A percentile compares a stretch with the other conserved stretches of the same genome.
Conservation (phyloP, 2,888 invertebrate species). For the Nemurella pictetii region DNA sequence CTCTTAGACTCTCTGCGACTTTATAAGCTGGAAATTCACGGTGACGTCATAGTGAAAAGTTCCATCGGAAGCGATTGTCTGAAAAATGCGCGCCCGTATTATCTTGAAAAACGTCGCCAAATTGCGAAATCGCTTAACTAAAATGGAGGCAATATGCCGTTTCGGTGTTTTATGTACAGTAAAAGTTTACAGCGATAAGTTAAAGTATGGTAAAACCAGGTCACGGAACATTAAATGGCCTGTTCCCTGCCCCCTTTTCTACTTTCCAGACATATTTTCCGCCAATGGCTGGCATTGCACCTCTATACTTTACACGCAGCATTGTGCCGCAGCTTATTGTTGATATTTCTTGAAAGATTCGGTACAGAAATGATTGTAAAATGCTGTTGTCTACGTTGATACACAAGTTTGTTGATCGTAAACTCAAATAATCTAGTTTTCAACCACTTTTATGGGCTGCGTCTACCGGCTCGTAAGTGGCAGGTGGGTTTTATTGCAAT, state of each 20-base stretch:
- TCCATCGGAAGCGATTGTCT: background rate
- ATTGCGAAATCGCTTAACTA: background rate
- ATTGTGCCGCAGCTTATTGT: background rate
- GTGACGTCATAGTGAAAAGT: background rate
- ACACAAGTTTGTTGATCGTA: conserved; percentile 8
- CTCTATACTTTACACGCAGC: background rate
- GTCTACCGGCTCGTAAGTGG: background rate
- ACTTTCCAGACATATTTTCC: background rate
- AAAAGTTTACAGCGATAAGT: background rate
- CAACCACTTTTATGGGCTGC: conserved; percentile 15
- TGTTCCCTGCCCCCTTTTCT: background rate
- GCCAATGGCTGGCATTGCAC: background rate
- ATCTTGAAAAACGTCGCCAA: background rate
- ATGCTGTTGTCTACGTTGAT: conserved; percentile 4
- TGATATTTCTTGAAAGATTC: background rate
- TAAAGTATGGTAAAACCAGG: background rate
- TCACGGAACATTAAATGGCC: background rate
- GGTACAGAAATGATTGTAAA: background rate
- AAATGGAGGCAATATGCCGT: background rate
- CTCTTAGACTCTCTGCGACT: too few relatives aligned
- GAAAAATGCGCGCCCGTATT: background rate
- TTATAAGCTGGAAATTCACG: background rate
- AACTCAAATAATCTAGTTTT: conserved; percentile 18
- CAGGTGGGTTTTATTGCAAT: conserved; percentile 23
- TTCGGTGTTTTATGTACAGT: background rate